Percentiles rank a stretch among this genome's conserved stretches.
Evolutionary conservation across 2,888 invertebrate genomes (phyloP).

Genomic region (Volucella inanis): DNA sequence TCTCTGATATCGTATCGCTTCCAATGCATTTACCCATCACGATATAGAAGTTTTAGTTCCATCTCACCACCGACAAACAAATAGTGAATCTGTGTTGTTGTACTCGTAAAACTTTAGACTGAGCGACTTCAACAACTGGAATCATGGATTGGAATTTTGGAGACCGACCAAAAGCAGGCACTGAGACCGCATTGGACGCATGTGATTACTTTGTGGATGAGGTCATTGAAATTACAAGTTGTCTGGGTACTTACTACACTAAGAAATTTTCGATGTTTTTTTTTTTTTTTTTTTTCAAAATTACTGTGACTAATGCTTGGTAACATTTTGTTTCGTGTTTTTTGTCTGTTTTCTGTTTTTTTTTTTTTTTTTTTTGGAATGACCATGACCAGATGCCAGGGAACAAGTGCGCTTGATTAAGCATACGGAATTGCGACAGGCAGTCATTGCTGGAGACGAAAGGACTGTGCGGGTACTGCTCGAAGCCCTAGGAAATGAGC

Average conservation of each 20-base stretch:
- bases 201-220: constrained; percentile 89
- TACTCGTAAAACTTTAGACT: background rate
- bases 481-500: constrained; percentile 86
- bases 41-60: constrained; percentile 9
- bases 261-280: constrained; percentile 4
- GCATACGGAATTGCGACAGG: constrained; percentile 90
- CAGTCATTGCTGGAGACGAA: constrained; percentile 89
- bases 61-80: constrained; percentile 34
- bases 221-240: constrained; percentile 85
- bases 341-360: constrained; percentile 34
- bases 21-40: constrained; percentile 22
- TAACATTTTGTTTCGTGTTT: constrained; percentile 21
- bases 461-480: constrained; percentile 87
- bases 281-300: background rate
- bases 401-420: constrained; percentile 89
- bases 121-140: background rate
- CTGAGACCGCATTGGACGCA: constrained; percentile 88
- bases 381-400: constrained; percentile 82
- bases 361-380: constrained; percentile 31
- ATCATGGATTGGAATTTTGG: constrained; percentile 83
- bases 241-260: constrained; percentile 82
- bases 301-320: constrained; percentile 26
- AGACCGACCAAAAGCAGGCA: constrained; percentile 81
- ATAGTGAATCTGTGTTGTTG: constrained; percentile 17
- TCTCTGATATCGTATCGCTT: constrained; percentile 9